Percentiles rank a stretch among this genome's conserved stretches.
Conservation (phyloP, 2,888 invertebrate species). For the Drymonia ruficornis region DNA sequence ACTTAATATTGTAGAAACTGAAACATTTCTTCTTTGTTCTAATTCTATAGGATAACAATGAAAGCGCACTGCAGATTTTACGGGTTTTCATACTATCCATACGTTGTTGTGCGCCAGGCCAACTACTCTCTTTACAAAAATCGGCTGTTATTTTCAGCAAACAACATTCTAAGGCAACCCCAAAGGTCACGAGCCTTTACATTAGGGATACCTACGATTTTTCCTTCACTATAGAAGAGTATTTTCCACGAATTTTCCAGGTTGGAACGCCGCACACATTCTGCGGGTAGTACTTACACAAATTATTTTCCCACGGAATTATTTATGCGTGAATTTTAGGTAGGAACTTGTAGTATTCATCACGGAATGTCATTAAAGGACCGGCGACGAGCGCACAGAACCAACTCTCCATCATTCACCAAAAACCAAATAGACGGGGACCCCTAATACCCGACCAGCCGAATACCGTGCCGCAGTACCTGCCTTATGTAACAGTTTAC, state of each 20-base stretch:
- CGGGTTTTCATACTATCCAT: not conserved
- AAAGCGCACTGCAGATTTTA: not conserved
- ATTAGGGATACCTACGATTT: not conserved
- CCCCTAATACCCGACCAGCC: no score
- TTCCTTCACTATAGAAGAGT: not conserved
- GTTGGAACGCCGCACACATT: not conserved
- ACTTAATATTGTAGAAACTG: no score
- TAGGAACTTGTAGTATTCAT: slow-evolving; percentile 20
- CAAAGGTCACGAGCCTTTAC: slow-evolving; percentile 11
- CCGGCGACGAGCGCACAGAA: slow-evolving; percentile 8
- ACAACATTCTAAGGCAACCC: not conserved
- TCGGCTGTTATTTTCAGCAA: not conserved
- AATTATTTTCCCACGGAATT: slow-evolving; percentile 15
- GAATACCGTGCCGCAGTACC: slow-evolving; percentile 1
- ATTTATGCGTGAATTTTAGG: slow-evolving; percentile 16
- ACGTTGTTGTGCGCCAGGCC: not conserved
- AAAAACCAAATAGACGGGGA: slow-evolving; percentile 9
- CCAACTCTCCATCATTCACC: slow-evolving; percentile 15
- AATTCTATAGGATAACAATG: not conserved
- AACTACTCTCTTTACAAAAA: not conserved
- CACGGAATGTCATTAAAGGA: slow-evolving; percentile 25
- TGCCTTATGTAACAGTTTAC: not conserved
- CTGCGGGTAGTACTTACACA: slow-evolving; percentile 3
- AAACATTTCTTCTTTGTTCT: not conserved
- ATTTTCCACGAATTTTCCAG: slow-evolving; percentile 4